These are phyloP conservation scores for Adelges cooleyi DNA, from an alignment of 1,140 invertebrate genomes.

Conservation along the genomic window DNA sequence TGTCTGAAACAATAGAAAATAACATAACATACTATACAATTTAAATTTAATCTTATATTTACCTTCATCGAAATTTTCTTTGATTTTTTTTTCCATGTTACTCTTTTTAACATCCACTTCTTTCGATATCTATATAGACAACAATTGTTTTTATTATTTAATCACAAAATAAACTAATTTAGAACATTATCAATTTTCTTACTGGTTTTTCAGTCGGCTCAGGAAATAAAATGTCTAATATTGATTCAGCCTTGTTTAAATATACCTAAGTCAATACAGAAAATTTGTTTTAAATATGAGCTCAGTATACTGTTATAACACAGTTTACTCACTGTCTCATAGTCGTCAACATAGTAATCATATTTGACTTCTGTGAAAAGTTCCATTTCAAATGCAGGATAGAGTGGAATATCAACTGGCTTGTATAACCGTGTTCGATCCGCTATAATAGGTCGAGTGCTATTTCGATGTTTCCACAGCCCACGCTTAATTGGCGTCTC, in stretches of 20 bases:
- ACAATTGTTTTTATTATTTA: neutral
- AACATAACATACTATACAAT: neutral
- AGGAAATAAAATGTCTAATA: too few species aligned
- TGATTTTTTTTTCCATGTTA: neutral
- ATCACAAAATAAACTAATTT: too few species aligned
- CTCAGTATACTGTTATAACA: too few species aligned
- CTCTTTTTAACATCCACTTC: neutral
- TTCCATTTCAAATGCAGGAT: neutral
- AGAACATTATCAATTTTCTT: too few species aligned
- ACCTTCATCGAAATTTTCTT: neutral
- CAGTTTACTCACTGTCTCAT: neutral
- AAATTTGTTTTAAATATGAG: too few species aligned
- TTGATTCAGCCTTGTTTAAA: too few species aligned
- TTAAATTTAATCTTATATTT: neutral
- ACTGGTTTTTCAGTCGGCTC: too few species aligned
- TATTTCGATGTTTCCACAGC: neutral
- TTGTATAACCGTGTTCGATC: neutral
- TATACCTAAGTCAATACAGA: too few species aligned
- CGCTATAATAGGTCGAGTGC: neutral
- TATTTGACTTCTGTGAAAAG: neutral
- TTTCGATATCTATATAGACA: neutral
- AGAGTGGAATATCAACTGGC: neutral
- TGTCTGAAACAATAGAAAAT: neutral
- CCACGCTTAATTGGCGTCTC: neutral
- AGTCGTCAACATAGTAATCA: neutral